Percentiles rank a stretch among this genome's conserved stretches.
phyloP scores from a whole-genome alignment of 2,888 invertebrate genomes.

The Ophion ellenae region DNA sequence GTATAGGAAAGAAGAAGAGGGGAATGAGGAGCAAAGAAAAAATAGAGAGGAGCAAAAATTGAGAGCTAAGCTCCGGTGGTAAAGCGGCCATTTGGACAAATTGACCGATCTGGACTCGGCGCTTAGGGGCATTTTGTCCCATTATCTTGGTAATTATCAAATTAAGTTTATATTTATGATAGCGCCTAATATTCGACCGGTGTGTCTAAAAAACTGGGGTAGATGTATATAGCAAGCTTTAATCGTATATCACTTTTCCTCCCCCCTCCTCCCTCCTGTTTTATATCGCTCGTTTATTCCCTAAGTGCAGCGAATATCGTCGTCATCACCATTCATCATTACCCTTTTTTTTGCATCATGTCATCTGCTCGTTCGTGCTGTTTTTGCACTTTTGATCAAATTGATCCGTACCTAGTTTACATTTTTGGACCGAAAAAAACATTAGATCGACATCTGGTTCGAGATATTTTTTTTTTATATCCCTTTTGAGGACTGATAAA shows the following conservation, averaged over 20 bases:
- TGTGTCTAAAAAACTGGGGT: constrained; percentile 35
- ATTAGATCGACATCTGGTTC: too few species aligned
- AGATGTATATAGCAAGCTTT: constrained; percentile 7
- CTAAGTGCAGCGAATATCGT: constrained; percentile 34
- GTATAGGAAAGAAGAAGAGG: constrained; percentile 28
- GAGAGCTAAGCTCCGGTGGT: constrained; percentile 38
- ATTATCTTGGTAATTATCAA: constrained; percentile 62
- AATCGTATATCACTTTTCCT: constrained; percentile 51
- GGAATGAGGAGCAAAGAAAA: background rate
- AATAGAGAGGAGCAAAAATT: constrained; percentile 5
- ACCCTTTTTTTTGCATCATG: constrained; percentile 42
- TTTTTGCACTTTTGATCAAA: background rate
- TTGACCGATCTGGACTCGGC: constrained; percentile 65
- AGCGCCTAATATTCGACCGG: constrained; percentile 55
- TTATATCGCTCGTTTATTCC: constrained; percentile 33
- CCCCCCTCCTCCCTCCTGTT: background rate
- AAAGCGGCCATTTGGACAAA: constrained; percentile 64
- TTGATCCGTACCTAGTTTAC: background rate
- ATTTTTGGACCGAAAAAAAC: too few species aligned
- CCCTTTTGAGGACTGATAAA: too few species aligned
- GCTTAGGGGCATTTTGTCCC: constrained; percentile 59
- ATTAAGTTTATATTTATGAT: constrained; percentile 67
- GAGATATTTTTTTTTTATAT: too few species aligned
- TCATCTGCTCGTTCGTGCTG: background rate
- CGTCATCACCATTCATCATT: constrained; percentile 57